Conservation (phyloP, 2,797 vertebrate genomes). For the Lacerta bilineata region DNA sequence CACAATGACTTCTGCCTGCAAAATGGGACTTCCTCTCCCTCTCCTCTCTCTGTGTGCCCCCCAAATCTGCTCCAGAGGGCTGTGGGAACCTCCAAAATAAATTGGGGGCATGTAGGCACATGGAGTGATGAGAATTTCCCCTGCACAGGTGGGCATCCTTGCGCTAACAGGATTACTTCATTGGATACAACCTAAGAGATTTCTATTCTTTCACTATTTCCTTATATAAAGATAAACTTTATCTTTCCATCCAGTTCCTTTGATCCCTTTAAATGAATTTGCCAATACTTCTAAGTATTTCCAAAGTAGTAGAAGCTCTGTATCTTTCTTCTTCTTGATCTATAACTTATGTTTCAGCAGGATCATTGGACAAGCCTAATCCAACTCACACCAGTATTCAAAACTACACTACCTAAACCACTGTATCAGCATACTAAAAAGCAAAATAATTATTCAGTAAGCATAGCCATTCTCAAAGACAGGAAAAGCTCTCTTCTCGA, state of each 20-base stretch:
- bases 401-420: constrained; percentile 6
- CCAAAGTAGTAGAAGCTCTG: no score
- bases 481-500: constrained; percentile 12
- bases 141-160: no score
- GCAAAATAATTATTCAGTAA: constrained; percentile 19
- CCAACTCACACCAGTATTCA: constrained; percentile 6
- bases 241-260: neutral
- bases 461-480: neutral
- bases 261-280: neutral
- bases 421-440: neutral
- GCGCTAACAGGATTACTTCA: no score
- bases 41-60: no score
- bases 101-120: no score
- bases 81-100: no score
- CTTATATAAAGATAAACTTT: neutral
- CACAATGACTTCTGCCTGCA: no score
- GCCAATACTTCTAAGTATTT: neutral
- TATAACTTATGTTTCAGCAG: neutral
- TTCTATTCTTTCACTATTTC: neutral
- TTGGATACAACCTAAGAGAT: neutral
- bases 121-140: no score
- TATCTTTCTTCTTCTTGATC: neutral
- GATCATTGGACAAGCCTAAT: neutral
- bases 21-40: no score
- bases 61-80: no score